Base-by-base conservation (phyloP, 2,797 vertebrate genomes). In the Clarias pachynema region DNA sequence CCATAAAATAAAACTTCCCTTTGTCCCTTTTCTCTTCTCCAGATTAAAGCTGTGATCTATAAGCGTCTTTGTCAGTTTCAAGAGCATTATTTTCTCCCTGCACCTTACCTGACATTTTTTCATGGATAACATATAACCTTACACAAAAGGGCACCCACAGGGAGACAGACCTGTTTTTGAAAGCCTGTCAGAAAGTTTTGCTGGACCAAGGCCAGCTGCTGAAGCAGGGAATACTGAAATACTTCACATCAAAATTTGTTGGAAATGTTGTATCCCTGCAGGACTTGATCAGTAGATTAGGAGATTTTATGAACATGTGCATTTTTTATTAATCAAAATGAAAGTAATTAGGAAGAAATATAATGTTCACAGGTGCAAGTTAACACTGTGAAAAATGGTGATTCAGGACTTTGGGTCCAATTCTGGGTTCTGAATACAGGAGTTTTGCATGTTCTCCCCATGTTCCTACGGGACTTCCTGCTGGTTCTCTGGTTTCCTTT, bases 31-130 rank as follows among this genome's bases (percentile, higher is more conserved):
- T 24, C 68, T 24, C 20, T 20, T 69, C 31, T 24, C 3, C 20
- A 70, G 69, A 70, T 40, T 40, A 12, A 24, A 40, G 37, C 10
- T 24, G 37, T 24, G 37, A 44, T 72, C 69, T 72, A 49, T 44
- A 40, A 72, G 66, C 37, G 66, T 22, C 37, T 69, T 69, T 31
- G 66, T 72, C 22, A n/a, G 26, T 53, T 60, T 75, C 26, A 31
- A 66, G 70, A 75, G 72, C 20, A 53, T 44, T 44, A 73, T 62
- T 62, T 83, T 40, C 49, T 75, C 26, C n/a, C 72, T 24, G 26
- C 72, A 75, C 14, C n/a, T 40, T 60, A 65, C 72, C 26, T 83
- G 72, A 75, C 70, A 83, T 53, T 83, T 65, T 75, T 75, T 49
- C 60, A 20, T 83, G 59, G 40, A 65, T 34, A 18, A 73, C 18